These are phyloP conservation scores for Blastomussa wellsi DNA, from an alignment of 92 coral and sea anemone genomes.

Conservation along the genomic window DNA sequence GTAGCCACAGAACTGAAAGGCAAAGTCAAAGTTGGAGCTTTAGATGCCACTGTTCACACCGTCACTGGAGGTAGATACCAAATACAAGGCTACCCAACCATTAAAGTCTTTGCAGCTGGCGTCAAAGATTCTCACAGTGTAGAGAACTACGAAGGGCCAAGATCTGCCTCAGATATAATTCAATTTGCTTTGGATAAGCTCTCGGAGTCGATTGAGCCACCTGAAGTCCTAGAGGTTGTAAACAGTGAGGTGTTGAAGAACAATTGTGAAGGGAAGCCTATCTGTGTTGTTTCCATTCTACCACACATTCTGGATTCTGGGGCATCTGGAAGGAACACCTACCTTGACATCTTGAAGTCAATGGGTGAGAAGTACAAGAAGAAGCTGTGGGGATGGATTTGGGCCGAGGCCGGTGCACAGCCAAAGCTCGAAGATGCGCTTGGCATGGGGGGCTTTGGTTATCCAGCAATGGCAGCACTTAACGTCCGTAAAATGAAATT, in stretches of 20 bases:
- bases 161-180: conserved; percentile 87
- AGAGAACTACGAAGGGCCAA: conserved; percentile 83
- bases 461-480: conserved; percentile 93
- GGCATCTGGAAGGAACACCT: conserved; percentile 85
- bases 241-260: conserved; percentile 56
- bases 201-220: conserved; percentile 85
- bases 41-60: conserved; percentile 94
- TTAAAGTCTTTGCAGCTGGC: conserved; percentile 95
- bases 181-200: conserved; percentile 86
- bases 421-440: conserved; percentile 87
- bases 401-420: conserved; percentile 96
- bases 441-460: conserved; percentile 97
- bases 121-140: conserved; percentile 73
- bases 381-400: conserved; percentile 92
- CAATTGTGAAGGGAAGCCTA: conserved; percentile 84
- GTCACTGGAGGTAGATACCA: conserved; percentile 81
- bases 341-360: conserved; percentile 75
- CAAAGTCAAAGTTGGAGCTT: conserved; percentile 85
- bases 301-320: conserved; percentile 95
- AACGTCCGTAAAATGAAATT: conserved; percentile 86
- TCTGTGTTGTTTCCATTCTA: conserved; percentile 86
- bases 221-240: conserved; percentile 74
- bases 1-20: conserved; percentile 91
- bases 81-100: conserved; percentile 92
- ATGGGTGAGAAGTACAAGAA: conserved; percentile 96